Evolutionary conservation across 2,113 vertebrate genomes (phyloP).

Genomic region (Circaetus gallicus): DNA sequence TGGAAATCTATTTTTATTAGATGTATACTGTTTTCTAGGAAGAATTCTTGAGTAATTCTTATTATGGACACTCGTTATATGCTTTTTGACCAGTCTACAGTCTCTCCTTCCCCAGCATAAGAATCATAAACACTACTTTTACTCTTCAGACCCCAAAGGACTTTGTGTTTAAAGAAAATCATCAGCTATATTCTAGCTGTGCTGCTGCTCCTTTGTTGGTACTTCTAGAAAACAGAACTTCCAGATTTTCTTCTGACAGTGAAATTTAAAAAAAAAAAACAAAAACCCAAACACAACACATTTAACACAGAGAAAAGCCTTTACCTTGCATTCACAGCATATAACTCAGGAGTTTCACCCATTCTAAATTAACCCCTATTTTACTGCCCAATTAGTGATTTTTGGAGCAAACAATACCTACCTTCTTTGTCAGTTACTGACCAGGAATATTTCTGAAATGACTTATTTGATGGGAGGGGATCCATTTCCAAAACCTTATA

Average conservation of each 20-base stretch:
- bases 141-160: neutral
- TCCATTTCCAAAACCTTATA: conserved; percentile 99
- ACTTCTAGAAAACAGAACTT: neutral
- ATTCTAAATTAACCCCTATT: neutral
- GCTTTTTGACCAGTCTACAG: neutral
- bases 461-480: conserved; percentile 94
- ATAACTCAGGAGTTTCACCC: neutral
- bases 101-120: neutral
- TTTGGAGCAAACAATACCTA: conserved; percentile 57
- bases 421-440: conserved; percentile 93
- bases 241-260: neutral
- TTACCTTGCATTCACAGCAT: neutral
- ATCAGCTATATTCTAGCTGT: neutral
- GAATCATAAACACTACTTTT: neutral
- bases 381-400: neutral
- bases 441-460: conserved; percentile 96
- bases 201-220: neutral
- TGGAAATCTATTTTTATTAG: neutral
- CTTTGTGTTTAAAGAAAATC: neutral
- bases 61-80: neutral
- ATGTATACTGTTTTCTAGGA: neutral
- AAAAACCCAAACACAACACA: neutral
- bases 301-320: neutral
- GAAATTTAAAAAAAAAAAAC: neutral
- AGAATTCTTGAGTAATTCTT: neutral